phyloP scores from a whole-genome alignment of 2,888 invertebrate genomes.

The Netelia fuscicornis region DNA sequence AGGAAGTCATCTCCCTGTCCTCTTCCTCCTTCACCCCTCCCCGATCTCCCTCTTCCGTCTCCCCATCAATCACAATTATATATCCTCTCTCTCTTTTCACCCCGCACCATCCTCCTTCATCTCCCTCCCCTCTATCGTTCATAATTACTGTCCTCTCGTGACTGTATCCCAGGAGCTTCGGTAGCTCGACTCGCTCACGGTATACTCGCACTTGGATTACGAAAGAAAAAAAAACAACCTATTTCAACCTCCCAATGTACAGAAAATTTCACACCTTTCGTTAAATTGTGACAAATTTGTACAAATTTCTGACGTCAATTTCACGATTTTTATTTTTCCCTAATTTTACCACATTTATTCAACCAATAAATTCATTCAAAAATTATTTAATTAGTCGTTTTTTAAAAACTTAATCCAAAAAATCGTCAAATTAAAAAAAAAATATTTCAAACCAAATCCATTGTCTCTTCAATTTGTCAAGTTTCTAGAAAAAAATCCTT shows the following conservation, averaged over 20 bases:
- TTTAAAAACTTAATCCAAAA: neutral
- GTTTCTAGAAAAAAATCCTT: neutral
- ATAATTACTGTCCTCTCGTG: constrained; percentile 83
- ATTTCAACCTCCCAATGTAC: neutral
- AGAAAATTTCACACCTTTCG: neutral
- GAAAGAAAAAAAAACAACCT: constrained; percentile 36
- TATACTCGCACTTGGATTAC: constrained; percentile 32
- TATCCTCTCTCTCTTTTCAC: constrained; percentile 78
- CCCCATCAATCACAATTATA: constrained; percentile 85
- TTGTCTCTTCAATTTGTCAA: no score
- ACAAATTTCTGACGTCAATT: neutral
- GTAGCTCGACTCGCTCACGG: constrained; percentile 20
- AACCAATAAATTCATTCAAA: neutral
- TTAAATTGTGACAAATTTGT: no score
- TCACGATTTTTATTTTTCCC: neutral
- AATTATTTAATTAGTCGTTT: neutral
- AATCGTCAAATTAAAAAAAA: neutral
- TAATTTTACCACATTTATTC: neutral
- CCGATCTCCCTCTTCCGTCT: constrained; percentile 74
- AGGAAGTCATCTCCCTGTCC: constrained; percentile 83
- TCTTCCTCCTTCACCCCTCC: constrained; percentile 43
- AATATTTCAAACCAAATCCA: no score
- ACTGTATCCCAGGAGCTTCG: constrained; percentile 79
- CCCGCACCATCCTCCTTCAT: constrained; percentile 77
- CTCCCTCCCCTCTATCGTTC: constrained; percentile 81